A percentile compares a stretch with the other conserved stretches of the same genome.
phyloP scores from a whole-genome alignment of 2,888 invertebrate species.

The Pristionchus entomophagus region DNA sequence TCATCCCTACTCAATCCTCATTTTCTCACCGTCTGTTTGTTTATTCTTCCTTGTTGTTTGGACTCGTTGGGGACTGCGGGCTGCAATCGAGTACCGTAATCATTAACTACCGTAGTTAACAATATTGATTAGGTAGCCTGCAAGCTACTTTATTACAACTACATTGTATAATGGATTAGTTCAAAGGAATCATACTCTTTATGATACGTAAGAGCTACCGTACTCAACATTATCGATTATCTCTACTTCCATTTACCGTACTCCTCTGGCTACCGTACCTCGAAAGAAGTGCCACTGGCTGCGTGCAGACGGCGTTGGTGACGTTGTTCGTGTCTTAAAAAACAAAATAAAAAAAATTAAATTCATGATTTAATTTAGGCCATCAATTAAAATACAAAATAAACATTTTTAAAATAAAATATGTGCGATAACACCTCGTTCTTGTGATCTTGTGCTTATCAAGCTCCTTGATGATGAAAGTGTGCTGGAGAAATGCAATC shows the following conservation, averaged over 20 bases:
- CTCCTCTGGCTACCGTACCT: not conserved
- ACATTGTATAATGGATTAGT: too few species aligned
- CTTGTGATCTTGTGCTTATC: not conserved
- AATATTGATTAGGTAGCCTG: not conserved
- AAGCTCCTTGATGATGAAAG: not conserved
- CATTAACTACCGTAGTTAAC: not conserved
- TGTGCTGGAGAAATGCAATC: not conserved
- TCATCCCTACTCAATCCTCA: too few species aligned
- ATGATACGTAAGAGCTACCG: not conserved
- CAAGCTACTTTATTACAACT: too few species aligned
- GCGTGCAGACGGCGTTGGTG: not conserved
- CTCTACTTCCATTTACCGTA: not conserved
- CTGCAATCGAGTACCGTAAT: conserved; percentile 19
- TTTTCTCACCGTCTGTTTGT: not conserved
- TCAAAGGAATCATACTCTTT: too few species aligned
- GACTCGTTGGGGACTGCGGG: not conserved
- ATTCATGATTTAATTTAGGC: too few species aligned
- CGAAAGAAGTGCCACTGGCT: not conserved
- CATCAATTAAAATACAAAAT: too few species aligned
- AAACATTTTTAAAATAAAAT: too few species aligned
- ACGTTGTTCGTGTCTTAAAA: not conserved
- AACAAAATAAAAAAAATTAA: not conserved
- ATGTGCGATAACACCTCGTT: not conserved
- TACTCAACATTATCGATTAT: not conserved
- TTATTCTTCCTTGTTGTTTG: not conserved